Evolutionary conservation across 2,113 vertebrate genomes (phyloP).

Genomic region (Campylomormyrus numenius): DNA sequence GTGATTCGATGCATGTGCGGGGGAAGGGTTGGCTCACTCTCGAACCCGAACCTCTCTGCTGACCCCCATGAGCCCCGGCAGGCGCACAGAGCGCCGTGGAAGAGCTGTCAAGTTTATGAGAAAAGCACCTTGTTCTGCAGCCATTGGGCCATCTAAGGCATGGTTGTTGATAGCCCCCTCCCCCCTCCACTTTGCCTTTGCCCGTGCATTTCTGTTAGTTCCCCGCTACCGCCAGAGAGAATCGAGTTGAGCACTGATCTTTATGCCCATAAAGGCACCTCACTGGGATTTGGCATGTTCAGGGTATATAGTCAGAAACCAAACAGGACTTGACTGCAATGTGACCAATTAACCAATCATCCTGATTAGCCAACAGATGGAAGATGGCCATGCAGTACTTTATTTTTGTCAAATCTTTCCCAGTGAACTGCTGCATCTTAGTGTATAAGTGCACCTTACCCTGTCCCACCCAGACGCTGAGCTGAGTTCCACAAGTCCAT

Average conservation of each 20-base stretch:
- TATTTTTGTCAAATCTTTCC: background rate
- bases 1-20: conserved; percentile 29
- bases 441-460: too few species aligned
- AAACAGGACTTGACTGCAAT: background rate
- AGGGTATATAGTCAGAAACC: background rate
- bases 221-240: background rate
- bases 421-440: background rate
- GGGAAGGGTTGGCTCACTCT: background rate
- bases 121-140: background rate
- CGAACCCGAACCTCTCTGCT: background rate
- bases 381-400: background rate
- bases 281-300: background rate
- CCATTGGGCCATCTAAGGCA: background rate
- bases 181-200: background rate
- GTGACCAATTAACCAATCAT: background rate
- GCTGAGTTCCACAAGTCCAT: background rate
- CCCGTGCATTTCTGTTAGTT: background rate
- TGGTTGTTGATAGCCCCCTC: background rate
- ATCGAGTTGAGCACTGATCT: background rate
- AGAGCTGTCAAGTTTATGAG: background rate
- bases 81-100: background rate
- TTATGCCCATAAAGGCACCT: background rate
- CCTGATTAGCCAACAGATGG: background rate
- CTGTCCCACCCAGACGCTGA: background rate
- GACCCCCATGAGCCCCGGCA: background rate